Evolutionary conservation across 2,888 invertebrate genomes (phyloP).

Genomic region (Brachyptera risi): DNA sequence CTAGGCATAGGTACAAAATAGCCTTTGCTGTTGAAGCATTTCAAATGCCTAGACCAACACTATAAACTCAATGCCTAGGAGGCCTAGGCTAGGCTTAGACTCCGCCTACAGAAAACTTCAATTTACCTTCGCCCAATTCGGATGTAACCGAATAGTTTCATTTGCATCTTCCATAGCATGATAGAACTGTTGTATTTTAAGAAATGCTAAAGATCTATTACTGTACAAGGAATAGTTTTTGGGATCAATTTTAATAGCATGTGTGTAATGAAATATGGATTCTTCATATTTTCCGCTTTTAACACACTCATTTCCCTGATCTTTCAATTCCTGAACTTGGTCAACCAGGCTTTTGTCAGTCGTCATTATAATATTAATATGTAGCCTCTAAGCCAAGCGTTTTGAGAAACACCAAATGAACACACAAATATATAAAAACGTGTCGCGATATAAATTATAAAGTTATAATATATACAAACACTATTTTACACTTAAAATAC

Average conservation of each 20-base stretch:
- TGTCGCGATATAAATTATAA: too few relatives aligned
- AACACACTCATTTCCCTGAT: slow-evolving; percentile 71
- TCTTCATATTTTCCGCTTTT: slow-evolving; percentile 68
- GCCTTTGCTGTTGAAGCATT: too few relatives aligned
- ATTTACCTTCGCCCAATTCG: slow-evolving; percentile 78
- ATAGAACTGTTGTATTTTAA: slow-evolving; percentile 72
- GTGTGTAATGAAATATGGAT: slow-evolving; percentile 73
- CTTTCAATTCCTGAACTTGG: slow-evolving; percentile 59
- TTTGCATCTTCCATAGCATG: slow-evolving; percentile 74
- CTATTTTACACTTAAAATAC: too few relatives aligned
- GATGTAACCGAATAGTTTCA: slow-evolving; percentile 67
- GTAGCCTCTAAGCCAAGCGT: not conserved
- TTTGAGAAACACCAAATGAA: too few relatives aligned
- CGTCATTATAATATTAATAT: not conserved
- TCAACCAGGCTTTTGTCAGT: not conserved
- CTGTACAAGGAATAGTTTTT: slow-evolving; percentile 68
- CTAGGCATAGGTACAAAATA: too few relatives aligned
- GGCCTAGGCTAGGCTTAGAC: too few relatives aligned
- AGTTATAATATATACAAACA: too few relatives aligned
- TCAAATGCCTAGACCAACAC: too few relatives aligned
- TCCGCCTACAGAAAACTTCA: too few relatives aligned
- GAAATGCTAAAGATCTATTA: slow-evolving; percentile 75
- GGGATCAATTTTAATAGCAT: slow-evolving; percentile 70
- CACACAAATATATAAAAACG: too few relatives aligned
- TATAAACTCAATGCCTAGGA: too few relatives aligned